phyloP scores from a whole-genome alignment of 2,797 vertebrate genomes.

The Heteromormyrus szaboi region DNA sequence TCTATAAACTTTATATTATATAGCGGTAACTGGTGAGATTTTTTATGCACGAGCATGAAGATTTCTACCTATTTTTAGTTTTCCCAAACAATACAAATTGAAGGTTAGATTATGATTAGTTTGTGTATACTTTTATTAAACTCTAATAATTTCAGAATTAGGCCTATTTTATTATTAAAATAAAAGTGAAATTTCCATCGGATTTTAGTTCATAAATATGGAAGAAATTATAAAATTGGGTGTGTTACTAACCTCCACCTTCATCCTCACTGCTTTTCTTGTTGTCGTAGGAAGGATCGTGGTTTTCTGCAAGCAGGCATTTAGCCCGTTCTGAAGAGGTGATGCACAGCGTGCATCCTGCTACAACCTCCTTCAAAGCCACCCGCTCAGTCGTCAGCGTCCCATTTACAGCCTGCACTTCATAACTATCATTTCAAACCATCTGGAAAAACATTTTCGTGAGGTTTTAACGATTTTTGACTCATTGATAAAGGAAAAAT shows the following conservation, averaged over 20 bases:
- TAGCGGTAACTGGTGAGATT: not conserved
- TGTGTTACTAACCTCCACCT: not conserved
- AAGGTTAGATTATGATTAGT: not conserved
- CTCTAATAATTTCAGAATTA: not conserved
- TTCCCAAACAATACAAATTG: slow-evolving; percentile 6
- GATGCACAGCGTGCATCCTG: slow-evolving; percentile 57
- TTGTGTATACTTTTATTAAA: not conserved
- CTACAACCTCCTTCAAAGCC: slow-evolving; percentile 26
- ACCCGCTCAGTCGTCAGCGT: not conserved
- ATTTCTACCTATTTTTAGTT: not conserved
- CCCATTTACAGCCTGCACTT: not conserved
- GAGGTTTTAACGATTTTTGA: not conserved
- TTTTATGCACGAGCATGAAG: not conserved
- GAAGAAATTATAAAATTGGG: not conserved
- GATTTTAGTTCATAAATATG: not conserved
- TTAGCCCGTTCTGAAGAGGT: slow-evolving; percentile 20
- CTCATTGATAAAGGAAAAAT: not conserved
- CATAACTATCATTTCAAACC: not conserved
- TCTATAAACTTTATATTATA: not conserved
- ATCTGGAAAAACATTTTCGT: not conserved
- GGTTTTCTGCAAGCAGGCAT: slow-evolving; percentile 58
- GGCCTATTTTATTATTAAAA: not conserved
- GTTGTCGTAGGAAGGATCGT: slow-evolving; percentile 42
- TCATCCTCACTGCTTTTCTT: not conserved
- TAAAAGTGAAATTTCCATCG: not conserved